A percentile compares a stretch with the other conserved stretches of the same genome.
These are phyloP conservation scores for Ornithorhynchus anatinus DNA, from an alignment of 2,113 vertebrate species.

Conservation along the genomic window DNA sequence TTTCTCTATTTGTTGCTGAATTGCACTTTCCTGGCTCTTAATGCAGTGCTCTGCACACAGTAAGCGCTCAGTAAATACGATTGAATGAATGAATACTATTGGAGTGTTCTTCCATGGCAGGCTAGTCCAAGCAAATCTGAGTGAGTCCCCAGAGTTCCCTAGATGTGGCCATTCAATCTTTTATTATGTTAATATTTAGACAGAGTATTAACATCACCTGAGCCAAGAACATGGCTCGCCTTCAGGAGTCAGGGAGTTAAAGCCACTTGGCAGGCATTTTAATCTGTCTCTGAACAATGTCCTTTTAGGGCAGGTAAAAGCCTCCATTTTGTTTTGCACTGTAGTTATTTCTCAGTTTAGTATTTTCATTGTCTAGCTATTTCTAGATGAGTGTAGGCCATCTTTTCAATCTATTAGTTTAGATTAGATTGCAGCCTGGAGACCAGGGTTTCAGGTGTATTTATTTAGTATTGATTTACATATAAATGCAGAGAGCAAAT, in stretches of 20 bases:
- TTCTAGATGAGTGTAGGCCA: conserved; percentile 53
- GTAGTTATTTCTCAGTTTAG: conserved; percentile 37
- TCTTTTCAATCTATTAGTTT: conserved; percentile 16
- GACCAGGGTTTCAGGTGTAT: conserved; percentile 8
- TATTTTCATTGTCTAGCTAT: conserved; percentile 17
- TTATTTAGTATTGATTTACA: conserved; percentile 38
- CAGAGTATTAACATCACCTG: no score
- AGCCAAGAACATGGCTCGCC: background rate
- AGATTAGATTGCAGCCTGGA: conserved; percentile 31
- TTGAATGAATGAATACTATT: no score
- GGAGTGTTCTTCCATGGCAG: no score
- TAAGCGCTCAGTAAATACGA: no score
- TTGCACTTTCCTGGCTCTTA: no score
- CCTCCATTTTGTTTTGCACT: background rate
- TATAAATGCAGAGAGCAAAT: conserved; percentile 32
- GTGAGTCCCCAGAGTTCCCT: no score
- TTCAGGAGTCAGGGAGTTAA: background rate
- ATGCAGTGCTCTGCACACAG: no score
- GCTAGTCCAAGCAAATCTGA: no score
- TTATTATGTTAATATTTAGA: no score
- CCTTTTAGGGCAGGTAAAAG: background rate
- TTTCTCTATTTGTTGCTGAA: no score
- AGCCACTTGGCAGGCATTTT: background rate
- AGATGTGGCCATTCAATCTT: no score
- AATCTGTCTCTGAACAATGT: background rate